These are phyloP conservation scores for Pegea sp. DNA, from an alignment of 23 tunicate species.

Conservation along the genomic window DNA sequence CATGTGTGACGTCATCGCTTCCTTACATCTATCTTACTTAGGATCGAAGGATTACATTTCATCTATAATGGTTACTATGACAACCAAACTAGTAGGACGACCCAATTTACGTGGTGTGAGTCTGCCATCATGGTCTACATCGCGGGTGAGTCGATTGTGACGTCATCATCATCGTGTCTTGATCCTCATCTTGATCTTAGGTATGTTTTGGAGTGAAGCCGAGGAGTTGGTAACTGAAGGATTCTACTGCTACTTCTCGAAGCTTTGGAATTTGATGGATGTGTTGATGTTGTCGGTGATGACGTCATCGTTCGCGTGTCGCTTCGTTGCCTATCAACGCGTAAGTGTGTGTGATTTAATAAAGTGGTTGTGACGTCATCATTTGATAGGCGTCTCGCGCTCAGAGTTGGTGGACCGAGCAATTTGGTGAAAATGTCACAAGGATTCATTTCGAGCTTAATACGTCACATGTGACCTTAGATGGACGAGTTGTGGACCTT, in stretches of 20 bases:
- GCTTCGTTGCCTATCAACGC: conserved; percentile 25
- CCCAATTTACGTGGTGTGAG: conserved; percentile 78
- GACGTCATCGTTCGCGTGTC: conserved; percentile 38
- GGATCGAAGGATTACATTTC: conserved; percentile 40
- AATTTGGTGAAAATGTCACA: conserved; percentile 50
- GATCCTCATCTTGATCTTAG: conserved; percentile 2
- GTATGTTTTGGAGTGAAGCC: conserved; percentile 59
- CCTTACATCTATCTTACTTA: too few relatives aligned
- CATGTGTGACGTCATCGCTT: too few relatives aligned
- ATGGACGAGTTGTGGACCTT: conserved; percentile 3
- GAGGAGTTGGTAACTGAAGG: conserved; percentile 72
- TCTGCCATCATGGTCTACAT: conserved; percentile 47
- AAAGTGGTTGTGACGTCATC: too few relatives aligned
- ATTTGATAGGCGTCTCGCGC: conserved; percentile 41
- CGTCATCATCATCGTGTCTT: not conserved
- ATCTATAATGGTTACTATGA: conserved; percentile 20
- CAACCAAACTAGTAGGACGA: conserved; percentile 25
- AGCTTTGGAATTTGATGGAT: conserved; percentile 86
- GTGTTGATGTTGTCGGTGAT: conserved; percentile 52
- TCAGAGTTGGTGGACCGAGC: conserved; percentile 47
- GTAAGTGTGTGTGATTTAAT: conserved; percentile 13
- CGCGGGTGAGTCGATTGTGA: conserved; percentile 18
- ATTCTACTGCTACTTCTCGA: conserved; percentile 32
- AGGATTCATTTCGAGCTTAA: conserved; percentile 2
- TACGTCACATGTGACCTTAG: conserved; percentile 1